A percentile compares a stretch with the other conserved stretches of the same genome.
Evolutionary conservation across 1,140 invertebrate genomes (phyloP).

Genomic region (Hycleus cichorii): DNA sequence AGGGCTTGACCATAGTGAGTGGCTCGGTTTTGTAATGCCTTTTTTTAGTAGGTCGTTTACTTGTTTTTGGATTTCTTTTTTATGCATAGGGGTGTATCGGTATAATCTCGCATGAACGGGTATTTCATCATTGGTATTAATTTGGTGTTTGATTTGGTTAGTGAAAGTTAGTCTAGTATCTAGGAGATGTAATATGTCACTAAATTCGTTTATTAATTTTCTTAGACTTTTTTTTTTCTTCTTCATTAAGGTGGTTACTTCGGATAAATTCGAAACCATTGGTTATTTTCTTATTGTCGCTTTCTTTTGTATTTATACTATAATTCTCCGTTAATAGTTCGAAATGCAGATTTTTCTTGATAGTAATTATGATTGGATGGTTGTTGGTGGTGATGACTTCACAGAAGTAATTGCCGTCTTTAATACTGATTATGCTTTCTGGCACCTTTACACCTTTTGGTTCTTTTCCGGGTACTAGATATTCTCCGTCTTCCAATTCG

Average conservation of each 20-base stretch:
- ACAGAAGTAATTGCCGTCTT: too few relatives aligned
- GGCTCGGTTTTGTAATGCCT: neutral
- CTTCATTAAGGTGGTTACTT: neutral
- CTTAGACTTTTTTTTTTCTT: neutral
- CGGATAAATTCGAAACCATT: neutral
- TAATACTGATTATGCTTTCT: too few relatives aligned
- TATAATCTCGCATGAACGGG: neutral
- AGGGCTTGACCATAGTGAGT: neutral
- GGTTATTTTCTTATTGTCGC: neutral
- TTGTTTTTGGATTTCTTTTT: slow-evolving; percentile 1
- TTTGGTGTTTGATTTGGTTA: neutral
- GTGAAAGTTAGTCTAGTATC: neutral
- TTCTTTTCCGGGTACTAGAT: too few relatives aligned
- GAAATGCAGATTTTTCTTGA: too few relatives aligned
- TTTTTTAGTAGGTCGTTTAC: neutral
- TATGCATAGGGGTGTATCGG: neutral
- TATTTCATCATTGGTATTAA: neutral
- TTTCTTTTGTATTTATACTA: too few relatives aligned
- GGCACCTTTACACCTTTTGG: too few relatives aligned
- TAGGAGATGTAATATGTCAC: neutral
- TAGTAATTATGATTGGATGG: too few relatives aligned
- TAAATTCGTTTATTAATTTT: neutral
- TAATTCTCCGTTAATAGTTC: too few relatives aligned
- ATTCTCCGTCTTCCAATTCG: too few relatives aligned
- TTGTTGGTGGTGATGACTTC: too few relatives aligned